Base-by-base conservation (phyloP, 2,113 vertebrate species). In the Bungarus multicinctus region DNA sequence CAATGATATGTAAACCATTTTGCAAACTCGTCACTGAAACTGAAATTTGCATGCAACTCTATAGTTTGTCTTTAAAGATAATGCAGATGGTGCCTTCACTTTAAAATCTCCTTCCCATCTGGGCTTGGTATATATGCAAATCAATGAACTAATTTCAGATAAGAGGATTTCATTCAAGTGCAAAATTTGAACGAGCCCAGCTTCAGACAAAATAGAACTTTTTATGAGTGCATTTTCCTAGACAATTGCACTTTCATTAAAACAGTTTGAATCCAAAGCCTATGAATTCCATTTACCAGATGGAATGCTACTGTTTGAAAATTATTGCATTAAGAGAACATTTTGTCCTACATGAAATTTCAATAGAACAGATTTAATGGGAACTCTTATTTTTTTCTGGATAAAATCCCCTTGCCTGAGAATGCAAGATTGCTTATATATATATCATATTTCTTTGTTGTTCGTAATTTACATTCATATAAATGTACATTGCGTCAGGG, bases 111-210 rank as follows among this genome's bases (percentile, higher is more conserved):
- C 88, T 94, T 95, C 94, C 94, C 94, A 96, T 96, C 95, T 96
- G 95, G 90, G 87, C 34, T 91, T 85, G 92, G 81, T 50, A 93
- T 94, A 91, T 94, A 95, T 95, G 95, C 93, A 96, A 95, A 96
- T 96, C 96, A 95, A 91, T 47, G 92, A 96, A 96, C 94, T 96
- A 95, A 95, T 95, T 96, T 96, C 91, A 94, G 91, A 96, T 94
- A 95, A 91, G 89, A 95, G 23, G 39, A 91, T 94, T 95, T 64
- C 94, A 30, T 93, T 95, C 14, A 93, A 94, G 39, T 94, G 91
- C 57, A 96, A 96, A 96, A 94, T 96, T 60, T 94, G 92, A 81
- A 27, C 91, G 92, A 94, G 85, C 22, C 27, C 92, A 47, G 39
- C 94, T 96, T 94, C 87, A 90, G 87, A n/a, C 30, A 93, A 97